Conservation (phyloP, 2,113 vertebrate genomes). For the Anser cygnoides region DNA sequence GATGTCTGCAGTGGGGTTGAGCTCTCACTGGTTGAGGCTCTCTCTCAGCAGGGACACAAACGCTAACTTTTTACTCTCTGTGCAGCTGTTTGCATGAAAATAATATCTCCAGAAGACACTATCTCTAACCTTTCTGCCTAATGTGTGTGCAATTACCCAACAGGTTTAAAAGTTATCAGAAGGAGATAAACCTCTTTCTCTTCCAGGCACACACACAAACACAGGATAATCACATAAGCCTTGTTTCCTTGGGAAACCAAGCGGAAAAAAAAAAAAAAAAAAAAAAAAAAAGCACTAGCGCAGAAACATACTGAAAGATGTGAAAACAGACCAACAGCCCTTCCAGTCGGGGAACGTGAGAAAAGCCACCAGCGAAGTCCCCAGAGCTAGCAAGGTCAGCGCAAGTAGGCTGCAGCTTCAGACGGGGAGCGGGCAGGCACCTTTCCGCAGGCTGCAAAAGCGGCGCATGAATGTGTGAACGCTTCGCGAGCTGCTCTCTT, state of each 20-base stretch:
- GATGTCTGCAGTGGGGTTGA: not conserved
- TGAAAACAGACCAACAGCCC: not conserved
- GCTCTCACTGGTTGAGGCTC: not conserved
- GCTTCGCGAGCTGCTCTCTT: not conserved
- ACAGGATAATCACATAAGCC: slow-evolving; percentile 13
- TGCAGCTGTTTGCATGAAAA: not conserved
- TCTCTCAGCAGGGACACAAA: not conserved
- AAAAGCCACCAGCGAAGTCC: not conserved
- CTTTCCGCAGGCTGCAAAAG: slow-evolving; percentile 1
- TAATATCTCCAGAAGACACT: not conserved
- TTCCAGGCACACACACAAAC: not conserved
- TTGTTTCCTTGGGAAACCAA: slow-evolving; percentile 37
- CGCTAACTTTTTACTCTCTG: not conserved
- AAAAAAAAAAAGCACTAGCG: not conserved
- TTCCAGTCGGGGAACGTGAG: slow-evolving; percentile 12
- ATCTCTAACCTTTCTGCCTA: not conserved
- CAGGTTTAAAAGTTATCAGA: not conserved
- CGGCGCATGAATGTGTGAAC: not conserved
- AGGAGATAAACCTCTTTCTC: not conserved
- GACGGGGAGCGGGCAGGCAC: not conserved
- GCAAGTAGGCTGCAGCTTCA: not conserved
- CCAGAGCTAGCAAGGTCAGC: not conserved
- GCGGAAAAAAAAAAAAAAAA: not conserved
- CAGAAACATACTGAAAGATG: not conserved
- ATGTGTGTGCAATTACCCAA: not conserved